Conservation (phyloP, 2,888 invertebrate genomes). For the Diarsia rubi region DNA sequence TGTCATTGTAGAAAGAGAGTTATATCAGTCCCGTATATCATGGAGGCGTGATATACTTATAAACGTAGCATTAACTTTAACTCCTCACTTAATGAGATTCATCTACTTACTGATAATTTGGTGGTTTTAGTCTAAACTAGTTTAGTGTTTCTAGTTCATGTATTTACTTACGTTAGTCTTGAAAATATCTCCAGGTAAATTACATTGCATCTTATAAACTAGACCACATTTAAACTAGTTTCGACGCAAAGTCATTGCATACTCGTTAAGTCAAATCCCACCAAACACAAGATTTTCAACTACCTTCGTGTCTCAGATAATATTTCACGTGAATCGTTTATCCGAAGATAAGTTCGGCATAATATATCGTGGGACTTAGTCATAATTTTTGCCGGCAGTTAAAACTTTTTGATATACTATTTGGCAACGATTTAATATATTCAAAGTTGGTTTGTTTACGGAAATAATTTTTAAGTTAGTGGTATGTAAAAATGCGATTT, state of each 20-base stretch:
- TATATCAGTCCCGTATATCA: not conserved
- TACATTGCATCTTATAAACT: not conserved
- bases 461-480: conserved; percentile 55
- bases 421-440: conserved; percentile 60
- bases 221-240: conserved; percentile 25
- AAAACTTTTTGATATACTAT: conserved; percentile 63
- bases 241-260: conserved; percentile 63
- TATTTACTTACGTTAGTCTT: no score
- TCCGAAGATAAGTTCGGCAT: conserved; percentile 49
- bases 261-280: conserved; percentile 69
- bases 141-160: no score
- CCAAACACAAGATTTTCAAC: conserved; percentile 58
- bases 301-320: conserved; percentile 43
- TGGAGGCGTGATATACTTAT: no score
- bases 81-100: no score
- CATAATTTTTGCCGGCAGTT: conserved; percentile 63
- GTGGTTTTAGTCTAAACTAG: no score
- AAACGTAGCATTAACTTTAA: no score
- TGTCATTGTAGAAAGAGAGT: not conserved
- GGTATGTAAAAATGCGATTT: conserved; percentile 36
- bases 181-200: not conserved
- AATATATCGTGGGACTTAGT: conserved; percentile 58
- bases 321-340: conserved; percentile 64
- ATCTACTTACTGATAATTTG: no score
- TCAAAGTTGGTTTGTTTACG: conserved; percentile 57